phyloP scores from a whole-genome alignment of 2,113 vertebrate species.

The Silurus asotus region DNA sequence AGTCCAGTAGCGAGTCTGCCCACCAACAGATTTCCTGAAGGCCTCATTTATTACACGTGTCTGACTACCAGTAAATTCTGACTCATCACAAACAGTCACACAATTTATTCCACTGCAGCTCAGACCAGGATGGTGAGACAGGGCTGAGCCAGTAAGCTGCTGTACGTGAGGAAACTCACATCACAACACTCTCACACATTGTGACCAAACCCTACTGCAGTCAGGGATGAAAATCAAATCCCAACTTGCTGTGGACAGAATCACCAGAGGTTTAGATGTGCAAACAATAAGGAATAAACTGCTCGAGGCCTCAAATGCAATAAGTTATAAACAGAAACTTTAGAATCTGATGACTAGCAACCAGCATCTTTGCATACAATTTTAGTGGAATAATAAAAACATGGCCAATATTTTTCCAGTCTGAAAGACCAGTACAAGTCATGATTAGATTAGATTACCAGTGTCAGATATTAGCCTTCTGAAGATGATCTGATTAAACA shows the following conservation, averaged over 20 bases:
- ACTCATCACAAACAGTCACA: neutral
- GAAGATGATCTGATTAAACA: neutral
- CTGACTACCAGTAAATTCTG: neutral
- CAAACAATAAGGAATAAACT: neutral
- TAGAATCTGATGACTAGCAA: neutral
- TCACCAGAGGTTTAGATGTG: no score
- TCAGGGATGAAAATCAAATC: slow-evolving; percentile 55
- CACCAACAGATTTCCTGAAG: neutral
- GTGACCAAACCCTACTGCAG: slow-evolving; percentile 34
- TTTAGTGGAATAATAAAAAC: neutral
- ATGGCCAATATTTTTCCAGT: neutral
- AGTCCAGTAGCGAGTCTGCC: neutral
- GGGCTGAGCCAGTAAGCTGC: slow-evolving; percentile 15
- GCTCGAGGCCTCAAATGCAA: neutral
- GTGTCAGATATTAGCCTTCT: neutral
- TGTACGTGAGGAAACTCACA: slow-evolving; percentile 70
- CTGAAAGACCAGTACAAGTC: neutral
- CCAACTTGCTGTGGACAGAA: neutral
- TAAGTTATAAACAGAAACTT: neutral
- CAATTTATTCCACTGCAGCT: neutral
- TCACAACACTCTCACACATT: slow-evolving; percentile 30
- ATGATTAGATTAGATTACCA: neutral
- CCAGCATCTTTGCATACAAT: neutral
- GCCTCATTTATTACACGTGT: neutral
- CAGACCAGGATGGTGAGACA: neutral